phyloP scores from a whole-genome alignment of 2,113 vertebrate genomes.

The Daboia siamensis region DNA sequence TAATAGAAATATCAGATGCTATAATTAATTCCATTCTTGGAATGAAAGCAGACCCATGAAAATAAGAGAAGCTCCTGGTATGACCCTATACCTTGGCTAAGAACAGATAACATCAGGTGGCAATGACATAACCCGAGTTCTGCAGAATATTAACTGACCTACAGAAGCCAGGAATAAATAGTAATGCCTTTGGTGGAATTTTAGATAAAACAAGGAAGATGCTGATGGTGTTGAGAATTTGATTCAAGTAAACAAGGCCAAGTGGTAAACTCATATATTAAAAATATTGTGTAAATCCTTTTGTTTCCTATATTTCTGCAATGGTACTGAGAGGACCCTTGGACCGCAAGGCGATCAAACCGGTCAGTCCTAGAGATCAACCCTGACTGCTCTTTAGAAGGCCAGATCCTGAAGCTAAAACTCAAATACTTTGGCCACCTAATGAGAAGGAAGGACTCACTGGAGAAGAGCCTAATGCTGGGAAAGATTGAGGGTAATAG shows the following conservation, averaged over 20 bases:
- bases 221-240: background rate
- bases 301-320: background rate
- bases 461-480: no score
- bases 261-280: background rate
- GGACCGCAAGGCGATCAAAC: no score
- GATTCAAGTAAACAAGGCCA: background rate
- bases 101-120: background rate
- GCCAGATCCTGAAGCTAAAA: no score
- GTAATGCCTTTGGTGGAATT: background rate
- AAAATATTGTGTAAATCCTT: background rate
- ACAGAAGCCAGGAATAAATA: background rate
- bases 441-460: no score
- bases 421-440: no score
- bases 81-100: background rate
- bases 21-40: slow-evolving; percentile 12
- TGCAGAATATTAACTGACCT: background rate
- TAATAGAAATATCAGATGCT: background rate
- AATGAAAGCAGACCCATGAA: background rate
- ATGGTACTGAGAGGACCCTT: background rate
- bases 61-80: background rate
- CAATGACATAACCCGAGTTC: background rate
- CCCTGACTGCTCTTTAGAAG: no score
- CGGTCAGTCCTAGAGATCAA: no score
- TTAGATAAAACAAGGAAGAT: background rate
- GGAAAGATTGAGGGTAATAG: no score